Percentiles rank a stretch among this genome's conserved stretches.
These are phyloP conservation scores for Drosophila maculinotata DNA, from an alignment of 2,888 invertebrate genomes.

Conservation along the genomic window DNA sequence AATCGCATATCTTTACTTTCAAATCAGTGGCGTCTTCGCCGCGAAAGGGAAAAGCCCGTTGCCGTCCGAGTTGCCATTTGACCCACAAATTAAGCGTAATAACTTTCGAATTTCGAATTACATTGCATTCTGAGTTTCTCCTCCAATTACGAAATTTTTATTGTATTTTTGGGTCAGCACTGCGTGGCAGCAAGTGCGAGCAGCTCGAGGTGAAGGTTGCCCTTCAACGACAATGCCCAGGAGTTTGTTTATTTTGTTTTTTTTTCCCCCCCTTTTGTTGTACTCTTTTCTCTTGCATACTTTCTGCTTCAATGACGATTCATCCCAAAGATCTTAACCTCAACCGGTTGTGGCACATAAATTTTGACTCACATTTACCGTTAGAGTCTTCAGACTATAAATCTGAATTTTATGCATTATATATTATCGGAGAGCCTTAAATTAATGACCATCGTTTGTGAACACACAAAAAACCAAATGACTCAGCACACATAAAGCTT, in stretches of 20 bases:
- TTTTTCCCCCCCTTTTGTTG: background rate
- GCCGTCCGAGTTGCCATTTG: conserved; percentile 59
- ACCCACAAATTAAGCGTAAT: conserved; percentile 79
- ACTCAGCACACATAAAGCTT: conserved; percentile 18
- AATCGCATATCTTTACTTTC: conserved; percentile 65
- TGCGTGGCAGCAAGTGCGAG: conserved; percentile 37
- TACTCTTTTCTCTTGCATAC: conserved; percentile 7
- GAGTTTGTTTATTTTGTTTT: background rate
- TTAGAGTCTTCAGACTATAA: conserved; percentile 58
- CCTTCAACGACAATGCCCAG: conserved; percentile 43
- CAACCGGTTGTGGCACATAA: conserved; percentile 54
- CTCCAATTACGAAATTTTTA: conserved; percentile 51
- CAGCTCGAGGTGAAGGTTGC: conserved; percentile 54
- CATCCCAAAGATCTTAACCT: conserved; percentile 38
- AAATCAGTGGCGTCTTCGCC: conserved; percentile 63
- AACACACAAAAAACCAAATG: conserved; percentile 15
- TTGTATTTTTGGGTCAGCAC: conserved; percentile 43
- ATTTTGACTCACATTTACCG: conserved; percentile 66
- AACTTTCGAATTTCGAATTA: conserved; percentile 74
- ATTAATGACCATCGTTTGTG: conserved; percentile 39
- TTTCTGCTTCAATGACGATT: conserved; percentile 29
- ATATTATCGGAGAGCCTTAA: conserved; percentile 41
- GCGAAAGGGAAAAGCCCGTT: conserved; percentile 61
- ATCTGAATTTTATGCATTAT: conserved; percentile 51
- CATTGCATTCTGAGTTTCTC: conserved; percentile 54